Evolutionary conservation across 2,797 vertebrate genomes (phyloP).

Genomic region (Vireo griseus): DNA sequence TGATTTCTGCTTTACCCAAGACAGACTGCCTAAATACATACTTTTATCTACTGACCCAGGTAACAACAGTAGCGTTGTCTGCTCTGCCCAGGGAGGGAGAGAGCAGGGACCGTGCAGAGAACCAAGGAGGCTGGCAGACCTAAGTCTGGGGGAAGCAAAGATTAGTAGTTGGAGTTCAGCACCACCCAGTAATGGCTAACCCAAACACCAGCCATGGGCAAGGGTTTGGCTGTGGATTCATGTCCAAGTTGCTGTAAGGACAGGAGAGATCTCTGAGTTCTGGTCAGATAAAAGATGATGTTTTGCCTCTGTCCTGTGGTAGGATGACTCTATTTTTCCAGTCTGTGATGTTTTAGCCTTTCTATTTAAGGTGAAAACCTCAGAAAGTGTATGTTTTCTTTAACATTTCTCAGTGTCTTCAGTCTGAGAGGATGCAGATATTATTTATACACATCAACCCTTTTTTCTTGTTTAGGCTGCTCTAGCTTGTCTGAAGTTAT

Average conservation of each 20-base stretch:
- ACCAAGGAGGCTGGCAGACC: background rate
- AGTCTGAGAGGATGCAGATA: background rate
- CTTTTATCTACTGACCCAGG: background rate
- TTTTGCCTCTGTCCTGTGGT: slow-evolving; percentile 26
- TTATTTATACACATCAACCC: slow-evolving; percentile 8
- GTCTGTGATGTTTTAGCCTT: background rate
- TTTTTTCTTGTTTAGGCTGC: slow-evolving; percentile 46
- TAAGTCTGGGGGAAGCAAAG: background rate
- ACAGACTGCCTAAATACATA: background rate
- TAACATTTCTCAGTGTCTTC: background rate
- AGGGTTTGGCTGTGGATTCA: background rate
- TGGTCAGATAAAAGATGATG: background rate
- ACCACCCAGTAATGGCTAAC: background rate
- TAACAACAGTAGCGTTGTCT: background rate
- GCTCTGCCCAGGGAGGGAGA: background rate
- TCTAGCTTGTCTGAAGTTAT: slow-evolving; percentile 23
- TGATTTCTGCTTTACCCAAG: background rate
- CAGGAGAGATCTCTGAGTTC: background rate
- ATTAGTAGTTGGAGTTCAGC: background rate
- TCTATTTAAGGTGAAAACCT: slow-evolving; percentile 50
- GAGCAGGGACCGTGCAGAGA: background rate
- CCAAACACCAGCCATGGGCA: background rate
- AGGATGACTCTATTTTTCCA: slow-evolving; percentile 27
- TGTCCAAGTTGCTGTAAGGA: background rate
- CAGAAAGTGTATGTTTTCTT: slow-evolving; percentile 45